Conservation (phyloP, 2,888 invertebrate genomes). For the Chesias legatella region DNA sequence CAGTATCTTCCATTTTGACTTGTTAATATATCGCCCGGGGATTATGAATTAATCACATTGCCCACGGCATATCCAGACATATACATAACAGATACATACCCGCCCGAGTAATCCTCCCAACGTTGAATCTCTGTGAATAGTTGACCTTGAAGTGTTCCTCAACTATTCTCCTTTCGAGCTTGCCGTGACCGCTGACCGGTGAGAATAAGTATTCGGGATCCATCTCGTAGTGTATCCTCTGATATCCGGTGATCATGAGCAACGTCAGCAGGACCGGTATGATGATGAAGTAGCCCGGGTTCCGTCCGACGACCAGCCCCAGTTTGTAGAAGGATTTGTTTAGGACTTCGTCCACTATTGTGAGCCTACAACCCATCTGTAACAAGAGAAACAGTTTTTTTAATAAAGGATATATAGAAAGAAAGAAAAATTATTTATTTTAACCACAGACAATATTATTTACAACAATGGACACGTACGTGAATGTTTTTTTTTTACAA, state of each 20-base stretch:
- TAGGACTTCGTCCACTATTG: constrained; percentile 89
- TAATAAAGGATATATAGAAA: too few relatives aligned
- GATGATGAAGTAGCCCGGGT: constrained; percentile 94
- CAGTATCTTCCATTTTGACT: too few relatives aligned
- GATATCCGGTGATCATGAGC: constrained; percentile 93
- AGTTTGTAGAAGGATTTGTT: constrained; percentile 91
- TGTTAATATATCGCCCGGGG: too few relatives aligned
- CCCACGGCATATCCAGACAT: too few relatives aligned
- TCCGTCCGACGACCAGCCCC: constrained; percentile 87
- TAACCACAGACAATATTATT: too few relatives aligned
- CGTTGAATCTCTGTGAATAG: constrained; percentile 91
- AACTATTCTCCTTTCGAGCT: constrained; percentile 88
- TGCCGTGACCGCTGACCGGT: constrained; percentile 92
- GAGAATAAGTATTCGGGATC: constrained; percentile 96
- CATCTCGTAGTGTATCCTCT: constrained; percentile 92
- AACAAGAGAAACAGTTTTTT: constrained; percentile 38
- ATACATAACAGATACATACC: constrained; percentile 79
- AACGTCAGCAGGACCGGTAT: constrained; percentile 90
- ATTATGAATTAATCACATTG: too few relatives aligned
- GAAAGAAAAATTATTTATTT: too few relatives aligned
- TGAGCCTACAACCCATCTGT: constrained; percentile 87
- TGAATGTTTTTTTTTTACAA: too few relatives aligned
- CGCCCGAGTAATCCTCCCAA: constrained; percentile 92
- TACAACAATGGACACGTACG: too few relatives aligned
- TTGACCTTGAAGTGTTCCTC: constrained; percentile 93